Percentiles rank a stretch among this genome's conserved stretches.
Evolutionary conservation across 1,140 invertebrate species (phyloP).

Genomic region (Proales similis): DNA sequence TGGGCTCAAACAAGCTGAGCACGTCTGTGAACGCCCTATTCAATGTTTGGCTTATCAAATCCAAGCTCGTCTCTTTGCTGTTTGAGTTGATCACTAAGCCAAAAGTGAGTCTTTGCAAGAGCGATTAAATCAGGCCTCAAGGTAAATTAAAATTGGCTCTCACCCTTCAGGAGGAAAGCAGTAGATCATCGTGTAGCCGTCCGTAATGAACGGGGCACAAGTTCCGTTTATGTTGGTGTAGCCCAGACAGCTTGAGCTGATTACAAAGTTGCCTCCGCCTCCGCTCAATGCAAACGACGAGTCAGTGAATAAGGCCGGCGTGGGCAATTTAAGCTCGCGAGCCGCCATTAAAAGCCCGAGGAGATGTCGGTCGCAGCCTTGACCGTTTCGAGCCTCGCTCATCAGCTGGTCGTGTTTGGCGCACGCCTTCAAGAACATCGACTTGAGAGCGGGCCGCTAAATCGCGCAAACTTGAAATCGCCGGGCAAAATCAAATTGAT

Average conservation of each 20-base stretch:
- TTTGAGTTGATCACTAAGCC: neutral
- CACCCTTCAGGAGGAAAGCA: slow-evolving; percentile 53
- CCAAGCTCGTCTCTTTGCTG: slow-evolving; percentile 20
- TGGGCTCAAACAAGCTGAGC: too few relatives aligned
- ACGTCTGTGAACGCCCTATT: too few relatives aligned
- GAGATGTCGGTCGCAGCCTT: slow-evolving; percentile 57
- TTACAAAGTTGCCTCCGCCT: slow-evolving; percentile 60
- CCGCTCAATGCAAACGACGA: slow-evolving; percentile 58
- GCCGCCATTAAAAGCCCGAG: slow-evolving; percentile 55
- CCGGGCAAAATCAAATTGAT: slow-evolving; percentile 7
- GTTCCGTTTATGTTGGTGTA: slow-evolving; percentile 58
- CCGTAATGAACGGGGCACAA: slow-evolving; percentile 59
- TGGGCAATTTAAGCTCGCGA: slow-evolving; percentile 54
- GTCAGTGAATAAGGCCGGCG: slow-evolving; percentile 58
- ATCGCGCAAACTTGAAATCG: too few relatives aligned
- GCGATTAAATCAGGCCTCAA: slow-evolving; percentile 2
- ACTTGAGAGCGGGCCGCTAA: slow-evolving; percentile 39
- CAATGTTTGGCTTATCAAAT: too few relatives aligned
- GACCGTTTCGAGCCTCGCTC: slow-evolving; percentile 45
- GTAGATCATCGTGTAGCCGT: slow-evolving; percentile 63
- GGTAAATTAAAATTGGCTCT: slow-evolving; percentile 38
- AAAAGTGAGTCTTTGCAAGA: slow-evolving; percentile 14
- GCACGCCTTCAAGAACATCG: slow-evolving; percentile 41
- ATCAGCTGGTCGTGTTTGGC: slow-evolving; percentile 49
- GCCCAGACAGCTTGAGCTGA: slow-evolving; percentile 61